Conservation (phyloP, 2,797 vertebrate genomes). For the Pipistrellus nathusii region DNA sequence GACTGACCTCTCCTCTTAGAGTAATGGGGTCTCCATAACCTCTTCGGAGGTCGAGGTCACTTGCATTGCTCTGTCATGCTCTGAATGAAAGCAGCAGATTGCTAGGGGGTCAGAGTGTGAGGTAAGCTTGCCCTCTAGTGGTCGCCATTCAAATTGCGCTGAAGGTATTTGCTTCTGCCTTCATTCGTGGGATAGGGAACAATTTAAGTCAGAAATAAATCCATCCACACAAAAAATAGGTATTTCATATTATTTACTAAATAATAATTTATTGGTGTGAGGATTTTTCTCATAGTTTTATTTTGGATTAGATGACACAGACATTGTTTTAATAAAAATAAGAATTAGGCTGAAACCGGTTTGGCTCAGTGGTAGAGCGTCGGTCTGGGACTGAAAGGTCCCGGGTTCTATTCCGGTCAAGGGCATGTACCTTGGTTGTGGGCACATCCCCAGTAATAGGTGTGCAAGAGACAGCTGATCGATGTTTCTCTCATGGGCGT, state of each 20-base stretch:
- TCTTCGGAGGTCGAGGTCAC: neutral
- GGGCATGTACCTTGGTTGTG: too few relatives aligned
- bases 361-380: too few relatives aligned
- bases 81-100: neutral
- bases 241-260: neutral
- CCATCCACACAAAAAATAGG: neutral
- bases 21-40: neutral
- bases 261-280: neutral
- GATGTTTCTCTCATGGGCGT: too few relatives aligned
- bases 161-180: neutral
- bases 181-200: accelerated
- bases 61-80: neutral
- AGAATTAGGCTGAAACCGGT: neutral
- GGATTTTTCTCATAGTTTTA: neutral
- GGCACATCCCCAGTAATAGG: too few relatives aligned
- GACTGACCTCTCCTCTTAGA: neutral
- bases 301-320: neutral
- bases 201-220: neutral
- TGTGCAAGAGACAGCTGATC: too few relatives aligned
- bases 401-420: too few relatives aligned
- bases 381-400: too few relatives aligned
- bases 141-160: accelerated
- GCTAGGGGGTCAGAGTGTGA: neutral
- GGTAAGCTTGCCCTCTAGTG: conserved; percentile 42
- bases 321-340: neutral